Conservation (phyloP, 2,113 vertebrate species). For the Zosterops hypoxanthus region DNA sequence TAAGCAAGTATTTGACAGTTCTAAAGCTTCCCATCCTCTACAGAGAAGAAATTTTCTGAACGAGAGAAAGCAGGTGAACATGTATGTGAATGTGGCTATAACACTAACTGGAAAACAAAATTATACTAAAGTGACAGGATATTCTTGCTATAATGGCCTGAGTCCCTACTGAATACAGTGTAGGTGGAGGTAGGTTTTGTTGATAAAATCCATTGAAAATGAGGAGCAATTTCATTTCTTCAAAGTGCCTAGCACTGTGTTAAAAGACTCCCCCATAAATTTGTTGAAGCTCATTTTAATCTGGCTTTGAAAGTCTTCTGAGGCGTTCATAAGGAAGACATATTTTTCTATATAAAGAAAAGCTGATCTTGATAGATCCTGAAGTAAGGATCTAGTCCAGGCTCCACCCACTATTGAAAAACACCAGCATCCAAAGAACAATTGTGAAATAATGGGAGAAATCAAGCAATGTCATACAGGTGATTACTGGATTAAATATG, state of each 20-base stretch:
- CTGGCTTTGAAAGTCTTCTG: not conserved
- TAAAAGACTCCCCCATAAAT: not conserved
- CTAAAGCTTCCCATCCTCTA: not conserved
- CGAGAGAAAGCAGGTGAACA: not conserved
- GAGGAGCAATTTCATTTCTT: not conserved
- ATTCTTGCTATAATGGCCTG: not conserved
- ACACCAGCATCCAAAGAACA: not conserved
- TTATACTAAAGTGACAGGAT: not conserved
- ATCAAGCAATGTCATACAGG: not conserved
- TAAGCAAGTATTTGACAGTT: not conserved
- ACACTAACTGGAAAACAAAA: not conserved
- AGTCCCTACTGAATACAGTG: not conserved
- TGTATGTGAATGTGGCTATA: not conserved
- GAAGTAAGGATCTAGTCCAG: not conserved
- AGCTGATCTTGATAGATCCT: not conserved
- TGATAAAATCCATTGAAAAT: not conserved
- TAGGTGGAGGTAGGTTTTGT: not conserved
- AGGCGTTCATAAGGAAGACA: not conserved
- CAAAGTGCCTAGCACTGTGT: not conserved
- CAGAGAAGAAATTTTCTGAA: not conserved
- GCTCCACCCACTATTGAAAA: not conserved
- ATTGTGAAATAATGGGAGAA: not conserved
- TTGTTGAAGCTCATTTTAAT: not conserved
- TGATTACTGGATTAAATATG: not conserved
- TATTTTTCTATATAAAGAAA: not conserved